Base-by-base conservation (phyloP, 2,113 vertebrate genomes). In the Microcebus griseorufus region DNA sequence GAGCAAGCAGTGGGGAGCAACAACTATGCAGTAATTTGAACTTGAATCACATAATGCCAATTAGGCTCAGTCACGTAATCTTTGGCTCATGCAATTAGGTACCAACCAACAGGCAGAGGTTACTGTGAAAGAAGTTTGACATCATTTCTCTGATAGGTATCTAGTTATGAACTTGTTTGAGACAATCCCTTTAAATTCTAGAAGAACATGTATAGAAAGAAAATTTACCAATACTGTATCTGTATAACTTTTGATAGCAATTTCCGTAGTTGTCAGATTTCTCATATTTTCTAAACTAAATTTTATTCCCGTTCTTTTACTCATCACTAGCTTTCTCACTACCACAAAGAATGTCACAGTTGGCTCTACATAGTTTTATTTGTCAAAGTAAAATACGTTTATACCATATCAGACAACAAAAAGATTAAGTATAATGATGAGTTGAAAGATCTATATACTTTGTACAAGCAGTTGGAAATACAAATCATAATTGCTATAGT, bases 191-290 rank as follows among this genome's bases (percentile, higher is more conserved):
- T 90, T 90, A 72, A 97, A 39, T 76, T 55, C 16, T 88, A 78
- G 62, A 79, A 89, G 11, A 96, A 17, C 10, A 67, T 65, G 82
- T 92, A 20, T 22, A 73, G 42, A 90, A 95, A 95, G 55, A 62
- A 93, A 79, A 73, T 78, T 48, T 62, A 60, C 9, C 14, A 58
- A 14, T 22, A 45, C 1, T 70, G 3, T 14, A 2, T 91, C 69
- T 89, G 29, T 9, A 1, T 93, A 67, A 95, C 18, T 84, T 64
- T 34, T 92, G 53, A 90, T 58, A 86, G 29, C 45, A 82, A 81
- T 65, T 79, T 93, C 22, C 10, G 5, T 32, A 72, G 29, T 87
- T 92, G 58, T 79, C n/a, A 45, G 45, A 20, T 60, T 82, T 82
- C 67, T 78, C 53, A 48, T 37, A 64, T 88, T 92, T 88, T 81